phyloP scores from a whole-genome alignment of 2,797 vertebrate genomes.

The Anniella stebbinsi region DNA sequence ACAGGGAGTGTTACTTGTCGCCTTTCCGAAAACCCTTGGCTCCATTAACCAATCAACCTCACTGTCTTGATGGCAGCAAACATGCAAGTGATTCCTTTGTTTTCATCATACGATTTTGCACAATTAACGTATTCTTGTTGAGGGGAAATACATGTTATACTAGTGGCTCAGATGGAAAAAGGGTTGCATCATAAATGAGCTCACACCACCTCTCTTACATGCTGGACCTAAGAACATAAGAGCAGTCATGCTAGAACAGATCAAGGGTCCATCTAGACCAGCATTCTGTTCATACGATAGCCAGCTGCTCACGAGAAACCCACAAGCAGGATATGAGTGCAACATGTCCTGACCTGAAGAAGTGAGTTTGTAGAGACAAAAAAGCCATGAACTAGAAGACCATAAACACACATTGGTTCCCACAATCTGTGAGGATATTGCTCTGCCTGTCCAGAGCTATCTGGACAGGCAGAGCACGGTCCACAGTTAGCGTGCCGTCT shows the following conservation, averaged over 20 bases:
- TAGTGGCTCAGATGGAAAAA: neutral
- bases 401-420: neutral
- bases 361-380: neutral
- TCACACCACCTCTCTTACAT: neutral
- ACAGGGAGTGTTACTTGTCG: constrained; percentile 80
- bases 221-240: too few relatives aligned
- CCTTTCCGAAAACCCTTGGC: constrained; percentile 89
- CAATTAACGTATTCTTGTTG: neutral
- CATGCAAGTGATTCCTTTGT: constrained; percentile 84
- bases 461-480: too few relatives aligned
- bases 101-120: neutral
- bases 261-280: too few relatives aligned
- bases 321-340: too few relatives aligned
- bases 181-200: neutral
- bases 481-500: too few relatives aligned
- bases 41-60: constrained; percentile 80
- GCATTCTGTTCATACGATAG: too few relatives aligned
- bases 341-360: too few relatives aligned
- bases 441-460: neutral
- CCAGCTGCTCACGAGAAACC: too few relatives aligned
- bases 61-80: constrained; percentile 84
- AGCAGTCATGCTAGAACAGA: too few relatives aligned
- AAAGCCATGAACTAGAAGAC: neutral
- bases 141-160: neutral
- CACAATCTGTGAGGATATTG: neutral